Conservation (phyloP, 2,113 vertebrate species). For the Pseudois nayaur region DNA sequence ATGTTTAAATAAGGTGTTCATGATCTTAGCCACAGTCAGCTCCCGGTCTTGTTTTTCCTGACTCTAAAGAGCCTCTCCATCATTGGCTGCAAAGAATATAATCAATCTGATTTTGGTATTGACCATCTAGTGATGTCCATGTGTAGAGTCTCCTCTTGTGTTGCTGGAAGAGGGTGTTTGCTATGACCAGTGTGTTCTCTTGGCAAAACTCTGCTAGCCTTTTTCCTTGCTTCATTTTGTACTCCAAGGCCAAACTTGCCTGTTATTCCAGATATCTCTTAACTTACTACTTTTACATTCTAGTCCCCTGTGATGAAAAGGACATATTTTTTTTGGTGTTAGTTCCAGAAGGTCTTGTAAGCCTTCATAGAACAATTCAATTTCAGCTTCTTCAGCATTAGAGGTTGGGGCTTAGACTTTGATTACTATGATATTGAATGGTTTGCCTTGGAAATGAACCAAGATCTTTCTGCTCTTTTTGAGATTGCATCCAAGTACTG, state of each 20-base stretch:
- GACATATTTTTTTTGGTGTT: background rate
- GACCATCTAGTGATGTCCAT: background rate
- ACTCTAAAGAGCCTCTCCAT: background rate
- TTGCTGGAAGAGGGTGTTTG: background rate
- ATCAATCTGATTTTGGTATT: background rate
- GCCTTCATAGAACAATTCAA: background rate
- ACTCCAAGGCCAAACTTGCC: background rate
- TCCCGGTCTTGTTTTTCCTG: background rate
- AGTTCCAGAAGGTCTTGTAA: background rate
- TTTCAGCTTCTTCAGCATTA: background rate
- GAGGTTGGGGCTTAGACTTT: background rate
- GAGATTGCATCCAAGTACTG: background rate
- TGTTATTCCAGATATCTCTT: background rate
- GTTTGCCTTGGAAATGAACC: background rate
- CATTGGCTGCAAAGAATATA: background rate
- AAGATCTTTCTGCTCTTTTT: background rate
- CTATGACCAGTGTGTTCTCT: background rate
- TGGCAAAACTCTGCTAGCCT: background rate
- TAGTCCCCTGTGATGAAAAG: background rate
- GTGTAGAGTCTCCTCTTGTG: background rate
- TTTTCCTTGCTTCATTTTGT: background rate
- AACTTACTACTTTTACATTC: background rate
- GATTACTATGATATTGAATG: background rate
- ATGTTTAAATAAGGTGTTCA: background rate
- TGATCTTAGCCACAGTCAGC: background rate